These are phyloP conservation scores for Diprion similis DNA, from an alignment of 1,140 invertebrate genomes.

Conservation along the genomic window DNA sequence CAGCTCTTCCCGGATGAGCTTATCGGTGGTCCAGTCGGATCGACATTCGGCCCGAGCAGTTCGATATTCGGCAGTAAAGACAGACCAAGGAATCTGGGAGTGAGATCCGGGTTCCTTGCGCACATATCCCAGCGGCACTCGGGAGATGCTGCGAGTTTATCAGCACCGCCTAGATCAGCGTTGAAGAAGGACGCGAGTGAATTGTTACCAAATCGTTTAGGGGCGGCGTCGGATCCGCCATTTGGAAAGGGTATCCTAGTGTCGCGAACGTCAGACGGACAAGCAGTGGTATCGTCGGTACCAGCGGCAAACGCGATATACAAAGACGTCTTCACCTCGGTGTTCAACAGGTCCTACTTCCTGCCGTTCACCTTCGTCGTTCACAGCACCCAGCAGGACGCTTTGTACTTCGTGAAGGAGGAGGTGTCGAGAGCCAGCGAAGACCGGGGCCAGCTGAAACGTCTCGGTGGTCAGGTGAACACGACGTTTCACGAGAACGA, in stretches of 20 bases:
- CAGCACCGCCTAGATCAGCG: slow-evolving; percentile 75
- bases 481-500: slow-evolving; percentile 90
- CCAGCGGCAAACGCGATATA: slow-evolving; percentile 88
- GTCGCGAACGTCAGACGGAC: slow-evolving; percentile 77
- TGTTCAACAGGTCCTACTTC: slow-evolving; percentile 90
- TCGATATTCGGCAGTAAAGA: slow-evolving; percentile 67
- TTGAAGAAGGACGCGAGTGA: slow-evolving; percentile 77
- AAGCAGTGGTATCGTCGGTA: slow-evolving; percentile 85
- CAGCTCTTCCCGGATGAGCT: slow-evolving; percentile 76
- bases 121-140: slow-evolving; percentile 78
- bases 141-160: slow-evolving; percentile 74
- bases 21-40: slow-evolving; percentile 68
- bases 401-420: slow-evolving; percentile 95
- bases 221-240: slow-evolving; percentile 81
- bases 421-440: slow-evolving; percentile 86
- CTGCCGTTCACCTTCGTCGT: slow-evolving; percentile 89
- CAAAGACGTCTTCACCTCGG: slow-evolving; percentile 90
- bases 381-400: slow-evolving; percentile 87
- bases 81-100: slow-evolving; percentile 62
- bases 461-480: slow-evolving; percentile 89
- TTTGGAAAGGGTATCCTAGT: slow-evolving; percentile 92
- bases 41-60: slow-evolving; percentile 64
- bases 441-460: slow-evolving; percentile 86
- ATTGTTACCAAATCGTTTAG: slow-evolving; percentile 73
- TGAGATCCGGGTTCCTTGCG: slow-evolving; percentile 81